Conservation (phyloP, 1,140 invertebrate species). For the Drosophila gunungcola region DNA sequence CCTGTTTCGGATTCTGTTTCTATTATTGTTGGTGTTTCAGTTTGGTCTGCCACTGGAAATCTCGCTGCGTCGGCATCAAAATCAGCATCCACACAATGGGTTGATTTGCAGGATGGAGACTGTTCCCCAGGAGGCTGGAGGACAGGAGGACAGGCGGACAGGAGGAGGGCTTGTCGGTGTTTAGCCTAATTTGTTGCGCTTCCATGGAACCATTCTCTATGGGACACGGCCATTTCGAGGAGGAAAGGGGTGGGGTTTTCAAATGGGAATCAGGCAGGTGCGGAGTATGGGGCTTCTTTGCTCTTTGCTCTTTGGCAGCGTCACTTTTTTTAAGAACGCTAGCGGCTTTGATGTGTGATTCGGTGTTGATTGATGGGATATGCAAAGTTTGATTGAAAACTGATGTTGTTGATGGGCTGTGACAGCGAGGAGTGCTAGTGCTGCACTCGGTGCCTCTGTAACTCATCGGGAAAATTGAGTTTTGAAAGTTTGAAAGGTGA, state of each 20-base stretch:
- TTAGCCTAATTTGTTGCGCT: slow-evolving; percentile 73
- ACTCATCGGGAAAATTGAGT: slow-evolving; percentile 65
- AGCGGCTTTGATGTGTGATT: slow-evolving; percentile 65
- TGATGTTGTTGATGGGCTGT: slow-evolving; percentile 29
- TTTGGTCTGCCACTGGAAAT: slow-evolving; percentile 16
- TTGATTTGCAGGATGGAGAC: not conserved
- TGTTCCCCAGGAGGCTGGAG: not conserved
- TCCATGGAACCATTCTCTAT: slow-evolving; percentile 15
- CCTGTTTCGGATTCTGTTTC: slow-evolving; percentile 23
- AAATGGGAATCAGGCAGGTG: not conserved
- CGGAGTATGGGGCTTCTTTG: slow-evolving; percentile 15
- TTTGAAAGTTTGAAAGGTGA: slow-evolving; percentile 27
- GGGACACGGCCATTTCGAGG: not conserved
- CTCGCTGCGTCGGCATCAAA: slow-evolving; percentile 4
- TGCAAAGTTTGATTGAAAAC: slow-evolving; percentile 78
- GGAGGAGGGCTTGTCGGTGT: slow-evolving; percentile 28
- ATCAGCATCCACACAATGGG: slow-evolving; percentile 10
- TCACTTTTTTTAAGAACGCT: slow-evolving; percentile 49
- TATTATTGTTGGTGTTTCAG: slow-evolving; percentile 7
- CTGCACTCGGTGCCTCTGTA: slow-evolving; percentile 41
- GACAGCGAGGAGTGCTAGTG: not conserved
- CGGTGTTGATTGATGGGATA: slow-evolving; percentile 68
- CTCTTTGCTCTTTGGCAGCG: slow-evolving; percentile 52
- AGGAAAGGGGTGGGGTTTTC: not conserved
- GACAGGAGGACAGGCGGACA: no score